Base-by-base conservation (phyloP, 2,113 vertebrate species). In the Lanius ludovicianus region DNA sequence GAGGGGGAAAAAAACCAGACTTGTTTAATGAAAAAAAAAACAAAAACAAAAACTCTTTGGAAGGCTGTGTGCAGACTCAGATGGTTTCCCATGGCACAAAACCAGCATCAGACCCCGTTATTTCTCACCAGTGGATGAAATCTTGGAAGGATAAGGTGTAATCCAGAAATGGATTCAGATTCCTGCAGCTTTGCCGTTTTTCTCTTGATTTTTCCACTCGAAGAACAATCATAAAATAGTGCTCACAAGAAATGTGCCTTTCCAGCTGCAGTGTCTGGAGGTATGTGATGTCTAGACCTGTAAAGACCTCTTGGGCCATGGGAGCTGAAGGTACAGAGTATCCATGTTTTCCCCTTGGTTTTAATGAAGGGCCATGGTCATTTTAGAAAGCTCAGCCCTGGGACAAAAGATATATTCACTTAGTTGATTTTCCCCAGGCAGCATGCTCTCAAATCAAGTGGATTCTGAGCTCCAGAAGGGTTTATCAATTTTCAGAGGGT, bases 401-500 rank as follows among this genome's bases (percentile, higher is more conserved):
- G 35, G 33, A 59, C 52, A 76, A 79, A 41, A 52, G 33, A 55
- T 22, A 52, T 15, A 55, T 18, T 49, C 15, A 62, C 9, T 57
- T 44, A 55, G 52, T 63, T 79, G 25, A 69, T 80, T 53, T 57
- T n/a, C 44, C 39, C 23, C 3, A 0, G 33, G 47, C 59, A 90
- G 80, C 30, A 42, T 16, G 31, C 12, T 94, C 21, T 78, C 4
- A 11, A 35, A 37, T 37, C 42, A 78, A 44, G 39, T 44, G 46
- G 37, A 49, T 74, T 88, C 71, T 70, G 82, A 93, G 37, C 71
- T 85, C 63, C 30, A 59, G 82, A 50, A 79, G 56, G 27, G 33
- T 89, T 96, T 80, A 77, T 84, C 46, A 25, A 22, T 92, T 90
- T 95, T 80, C 83, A 70, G 79, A 74, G 55, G n/a, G 46, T 57